Percentiles rank a stretch among this genome's conserved stretches.
These are phyloP conservation scores for Caenorhabditis briggsae DNA, from an alignment of 1,140 invertebrate genomes.

Conservation along the genomic window DNA sequence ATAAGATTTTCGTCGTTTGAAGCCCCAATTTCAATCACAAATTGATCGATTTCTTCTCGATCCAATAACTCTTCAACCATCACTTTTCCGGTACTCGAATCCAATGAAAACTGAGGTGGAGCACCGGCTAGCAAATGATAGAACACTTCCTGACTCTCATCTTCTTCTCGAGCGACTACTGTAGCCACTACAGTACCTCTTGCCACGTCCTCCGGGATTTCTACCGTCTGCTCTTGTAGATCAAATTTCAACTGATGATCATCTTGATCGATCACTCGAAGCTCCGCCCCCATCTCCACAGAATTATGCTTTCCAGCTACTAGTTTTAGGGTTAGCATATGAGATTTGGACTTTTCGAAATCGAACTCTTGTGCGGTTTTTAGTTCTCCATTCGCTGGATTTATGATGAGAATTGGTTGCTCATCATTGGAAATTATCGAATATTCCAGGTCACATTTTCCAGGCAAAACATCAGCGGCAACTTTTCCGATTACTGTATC, in stretches of 20 bases:
- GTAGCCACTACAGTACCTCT: slow-evolving; percentile 19
- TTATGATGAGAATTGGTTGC: background rate
- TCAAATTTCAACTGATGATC: slow-evolving; percentile 21
- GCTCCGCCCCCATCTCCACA: background rate
- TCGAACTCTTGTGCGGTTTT: slow-evolving; percentile 2
- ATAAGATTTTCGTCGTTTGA: background rate
- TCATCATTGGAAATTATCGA: background rate
- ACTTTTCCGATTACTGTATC: slow-evolving; percentile 36
- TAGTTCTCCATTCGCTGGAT: slow-evolving; percentile 11
- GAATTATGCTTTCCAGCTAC: slow-evolving; percentile 19
- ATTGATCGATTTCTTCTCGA: background rate
- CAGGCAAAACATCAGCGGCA: background rate
- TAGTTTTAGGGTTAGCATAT: background rate
- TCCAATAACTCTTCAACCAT: slow-evolving; percentile 16
- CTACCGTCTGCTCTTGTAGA: background rate
- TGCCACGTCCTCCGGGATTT: slow-evolving; percentile 1
- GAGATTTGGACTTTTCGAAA: slow-evolving; percentile 1
- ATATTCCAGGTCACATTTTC: slow-evolving; percentile 29
- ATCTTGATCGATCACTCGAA: background rate
- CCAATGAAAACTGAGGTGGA: slow-evolving; percentile 6
- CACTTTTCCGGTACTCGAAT: background rate
- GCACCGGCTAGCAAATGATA: slow-evolving; percentile 24
- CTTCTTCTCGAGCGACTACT: background rate
- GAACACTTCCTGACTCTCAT: slow-evolving; percentile 12
- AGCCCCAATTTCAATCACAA: slow-evolving; percentile 24